Percentiles rank a stretch among this genome's conserved stretches.
These are phyloP conservation scores for Idris sp. DNA, from an alignment of 1,140 invertebrate species.

Conservation along the genomic window DNA sequence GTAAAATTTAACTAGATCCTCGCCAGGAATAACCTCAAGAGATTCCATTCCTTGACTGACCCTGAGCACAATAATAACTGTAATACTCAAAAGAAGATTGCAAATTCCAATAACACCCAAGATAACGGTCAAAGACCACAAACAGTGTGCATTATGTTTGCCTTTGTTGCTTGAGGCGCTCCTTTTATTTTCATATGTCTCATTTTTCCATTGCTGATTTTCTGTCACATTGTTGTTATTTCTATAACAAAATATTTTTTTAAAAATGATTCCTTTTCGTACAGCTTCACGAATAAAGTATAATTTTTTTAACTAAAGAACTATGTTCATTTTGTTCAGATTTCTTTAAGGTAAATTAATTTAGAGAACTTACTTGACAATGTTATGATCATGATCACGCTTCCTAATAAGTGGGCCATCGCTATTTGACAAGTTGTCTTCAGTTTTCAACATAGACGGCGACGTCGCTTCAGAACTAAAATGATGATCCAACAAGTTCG, in stretches of 20 bases:
- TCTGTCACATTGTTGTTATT: conserved; percentile 38
- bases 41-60: conserved; percentile 85
- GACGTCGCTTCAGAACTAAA: conserved; percentile 64
- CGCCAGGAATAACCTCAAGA: conserved; percentile 89
- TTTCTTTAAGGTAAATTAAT: too few relatives aligned
- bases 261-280: too few relatives aligned
- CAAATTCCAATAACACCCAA: conserved; percentile 72
- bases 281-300: too few relatives aligned
- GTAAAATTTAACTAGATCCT: conserved; percentile 88
- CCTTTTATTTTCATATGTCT: conserved; percentile 47
- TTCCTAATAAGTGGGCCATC: conserved; percentile 72
- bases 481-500: conserved; percentile 61
- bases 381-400: conserved; percentile 53
- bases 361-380: conserved; percentile 50
- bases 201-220: conserved; percentile 63
- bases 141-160: conserved; percentile 65
- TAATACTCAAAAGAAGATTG: conserved; percentile 73
- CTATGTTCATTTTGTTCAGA: too few relatives aligned
- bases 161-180: conserved; percentile 40
- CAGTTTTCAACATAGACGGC: conserved; percentile 73
- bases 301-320: too few relatives aligned
- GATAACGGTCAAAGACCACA: conserved; percentile 74
- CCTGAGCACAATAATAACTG: conserved; percentile 73
- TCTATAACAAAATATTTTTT: conserved; percentile 33
- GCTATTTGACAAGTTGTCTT: conserved; percentile 74